These are phyloP conservation scores for Mus musculus DNA, from an alignment of 2,113 vertebrate genomes.

Conservation along the genomic window GRCm39 chr4:67382001-67382500, in stretches of 20 bases:
- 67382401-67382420: constrained; percentile 83
- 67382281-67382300: constrained; percentile 74
- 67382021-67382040: constrained; percentile 61
- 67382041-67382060: constrained; percentile 81
- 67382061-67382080: constrained; percentile 63
- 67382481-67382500: constrained; percentile 76
- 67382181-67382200: constrained; percentile 59
- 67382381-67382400: constrained; percentile 68
- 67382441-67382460: constrained; percentile 80
- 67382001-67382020: constrained; percentile 55
- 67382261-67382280: constrained; percentile 72
- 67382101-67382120: constrained; percentile 15
- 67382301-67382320: constrained; percentile 64
- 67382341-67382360: constrained; percentile 62
- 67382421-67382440: constrained; percentile 83
- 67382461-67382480: constrained; percentile 75
- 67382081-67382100: constrained; percentile 71
- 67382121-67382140: constrained; percentile 54
- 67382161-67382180: constrained; percentile 65
- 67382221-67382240: constrained; percentile 79
- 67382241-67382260: constrained; percentile 69
- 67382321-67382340: constrained; percentile 43
- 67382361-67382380: constrained; percentile 55
- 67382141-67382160: not conserved
- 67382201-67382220: constrained; percentile 74